Evolutionary conservation across 1,140 invertebrate genomes (phyloP).

Genomic region (Vanessa atalanta): DNA sequence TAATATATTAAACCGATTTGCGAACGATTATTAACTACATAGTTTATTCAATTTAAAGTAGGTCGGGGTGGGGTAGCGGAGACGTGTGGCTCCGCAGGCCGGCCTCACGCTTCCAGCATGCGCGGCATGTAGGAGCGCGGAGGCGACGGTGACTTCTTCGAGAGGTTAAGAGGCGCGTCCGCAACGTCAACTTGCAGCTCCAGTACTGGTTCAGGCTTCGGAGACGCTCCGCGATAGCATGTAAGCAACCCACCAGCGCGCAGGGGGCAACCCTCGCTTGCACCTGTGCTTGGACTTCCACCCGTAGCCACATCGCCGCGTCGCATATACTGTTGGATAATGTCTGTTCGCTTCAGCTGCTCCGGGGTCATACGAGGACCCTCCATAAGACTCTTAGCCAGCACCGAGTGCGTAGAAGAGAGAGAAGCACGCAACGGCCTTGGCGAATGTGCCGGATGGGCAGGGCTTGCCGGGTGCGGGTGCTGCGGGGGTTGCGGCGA

Average conservation of each 20-base stretch:
- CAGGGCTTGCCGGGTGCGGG: conserved; percentile 73
- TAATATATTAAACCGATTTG: conserved; percentile 81
- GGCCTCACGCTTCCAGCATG: conserved; percentile 82
- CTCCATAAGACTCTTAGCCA: conserved; percentile 93
- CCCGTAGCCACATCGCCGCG: conserved; percentile 82
- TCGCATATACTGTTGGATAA: conserved; percentile 95
- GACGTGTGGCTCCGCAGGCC: conserved; percentile 73
- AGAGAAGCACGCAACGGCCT: conserved; percentile 79
- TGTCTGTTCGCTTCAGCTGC: conserved; percentile 92
- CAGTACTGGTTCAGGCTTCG: conserved; percentile 74
- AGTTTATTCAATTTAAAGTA: conserved; percentile 78
- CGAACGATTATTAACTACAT: conserved; percentile 78
- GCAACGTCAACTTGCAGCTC: conserved; percentile 90
- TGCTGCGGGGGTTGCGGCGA: conserved; percentile 76
- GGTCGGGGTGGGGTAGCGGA: conserved; percentile 77
- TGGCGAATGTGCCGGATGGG: conserved; percentile 79
- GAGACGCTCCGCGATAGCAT: conserved; percentile 75
- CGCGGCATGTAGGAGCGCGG: conserved; percentile 79
- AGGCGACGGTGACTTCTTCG: conserved; percentile 92
- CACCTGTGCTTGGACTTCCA: conserved; percentile 36
- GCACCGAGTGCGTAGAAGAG: conserved; percentile 91
- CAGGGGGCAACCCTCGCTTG: conserved; percentile 63
- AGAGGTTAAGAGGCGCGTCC: conserved; percentile 91
- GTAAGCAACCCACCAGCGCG: conserved; percentile 52
- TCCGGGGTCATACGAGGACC: conserved; percentile 93